Evolutionary conservation across 2,888 invertebrate genomes (phyloP).

Genomic region (Hypena proboscidalis): DNA sequence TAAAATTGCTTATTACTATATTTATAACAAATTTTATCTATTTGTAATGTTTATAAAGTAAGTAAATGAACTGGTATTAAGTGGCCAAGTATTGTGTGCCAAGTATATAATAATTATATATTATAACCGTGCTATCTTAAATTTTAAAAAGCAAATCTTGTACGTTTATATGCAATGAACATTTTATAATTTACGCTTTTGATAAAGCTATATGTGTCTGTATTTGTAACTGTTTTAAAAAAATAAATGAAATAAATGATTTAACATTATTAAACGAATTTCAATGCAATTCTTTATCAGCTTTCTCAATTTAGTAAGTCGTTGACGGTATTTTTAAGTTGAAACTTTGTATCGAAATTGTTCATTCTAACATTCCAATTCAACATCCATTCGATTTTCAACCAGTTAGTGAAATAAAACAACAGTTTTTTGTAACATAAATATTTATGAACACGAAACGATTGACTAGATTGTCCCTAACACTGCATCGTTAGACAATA

Average conservation of each 20-base stretch:
- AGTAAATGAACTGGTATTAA: too few species aligned
- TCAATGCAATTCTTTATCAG: too few species aligned
- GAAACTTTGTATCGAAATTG: too few species aligned
- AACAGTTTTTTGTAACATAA: slow-evolving; percentile 22
- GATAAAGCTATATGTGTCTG: slow-evolving; percentile 31
- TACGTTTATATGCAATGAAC: neutral
- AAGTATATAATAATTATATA: too few species aligned
- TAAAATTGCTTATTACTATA: too few species aligned
- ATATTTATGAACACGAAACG: slow-evolving; percentile 36
- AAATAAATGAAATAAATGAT: neutral
- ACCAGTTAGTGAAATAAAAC: slow-evolving; percentile 5
- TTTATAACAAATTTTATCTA: too few species aligned
- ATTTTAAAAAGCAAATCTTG: neutral
- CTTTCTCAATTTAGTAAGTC: too few species aligned
- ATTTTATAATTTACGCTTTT: slow-evolving; percentile 13
- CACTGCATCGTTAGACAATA: slow-evolving; percentile 1
- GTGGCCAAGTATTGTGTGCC: slow-evolving; percentile 1
- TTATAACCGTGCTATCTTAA: too few species aligned
- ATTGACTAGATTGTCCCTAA: slow-evolving; percentile 20
- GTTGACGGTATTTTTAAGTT: too few species aligned
- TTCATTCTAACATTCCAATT: too few species aligned
- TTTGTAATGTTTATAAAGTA: too few species aligned
- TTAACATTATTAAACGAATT: neutral
- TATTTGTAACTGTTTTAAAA: slow-evolving; percentile 35
- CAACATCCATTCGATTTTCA: too few species aligned